A percentile compares a stretch with the other conserved stretches of the same genome.
Conservation (phyloP, 2,113 vertebrate species). For the Saguinus midas region DNA sequence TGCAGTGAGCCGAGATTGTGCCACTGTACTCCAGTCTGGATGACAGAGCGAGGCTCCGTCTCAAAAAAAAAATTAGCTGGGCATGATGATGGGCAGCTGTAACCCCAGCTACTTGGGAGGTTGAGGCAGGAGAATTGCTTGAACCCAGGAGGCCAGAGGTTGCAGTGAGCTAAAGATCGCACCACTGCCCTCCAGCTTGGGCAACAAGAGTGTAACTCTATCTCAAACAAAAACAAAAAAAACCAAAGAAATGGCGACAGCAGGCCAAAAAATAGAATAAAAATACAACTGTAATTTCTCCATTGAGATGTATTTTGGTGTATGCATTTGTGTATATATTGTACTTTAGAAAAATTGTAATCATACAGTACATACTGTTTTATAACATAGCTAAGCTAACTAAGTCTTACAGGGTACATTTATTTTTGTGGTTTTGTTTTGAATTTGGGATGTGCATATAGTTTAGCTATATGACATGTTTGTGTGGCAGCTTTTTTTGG, state of each 20-base stretch:
- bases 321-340: background rate
- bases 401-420: background rate
- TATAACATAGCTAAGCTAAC: background rate
- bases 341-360: background rate
- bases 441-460: background rate
- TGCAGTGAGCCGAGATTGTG: too few relatives aligned
- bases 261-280: background rate
- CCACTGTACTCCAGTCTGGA: too few relatives aligned
- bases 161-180: too few relatives aligned
- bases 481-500: background rate
- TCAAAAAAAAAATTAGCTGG: too few relatives aligned
- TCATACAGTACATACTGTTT: background rate
- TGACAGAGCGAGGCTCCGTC: too few relatives aligned
- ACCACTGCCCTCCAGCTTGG: too few relatives aligned
- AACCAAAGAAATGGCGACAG: background rate
- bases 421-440: slow-evolving; percentile 3
- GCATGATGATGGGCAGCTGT: too few relatives aligned
- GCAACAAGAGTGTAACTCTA: too few relatives aligned
- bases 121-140: too few relatives aligned
- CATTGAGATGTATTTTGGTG: background rate
- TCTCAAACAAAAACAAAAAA: too few relatives aligned
- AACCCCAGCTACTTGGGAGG: too few relatives aligned
- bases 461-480: background rate
- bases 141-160: too few relatives aligned
- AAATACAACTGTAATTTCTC: background rate